Evolutionary conservation across 2,888 invertebrate genomes (phyloP).

Genomic region (Heliconius cydno): DNA sequence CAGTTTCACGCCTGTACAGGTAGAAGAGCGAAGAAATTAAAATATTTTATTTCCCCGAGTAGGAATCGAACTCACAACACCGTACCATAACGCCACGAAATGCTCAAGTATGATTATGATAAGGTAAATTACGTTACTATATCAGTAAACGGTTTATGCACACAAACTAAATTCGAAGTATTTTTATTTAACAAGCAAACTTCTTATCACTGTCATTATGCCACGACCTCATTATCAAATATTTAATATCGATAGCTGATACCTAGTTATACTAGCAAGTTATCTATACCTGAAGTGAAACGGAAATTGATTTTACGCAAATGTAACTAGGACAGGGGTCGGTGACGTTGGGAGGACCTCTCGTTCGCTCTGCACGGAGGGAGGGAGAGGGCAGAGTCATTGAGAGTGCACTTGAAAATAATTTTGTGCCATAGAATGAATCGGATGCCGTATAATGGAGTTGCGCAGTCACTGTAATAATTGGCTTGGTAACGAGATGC

Average conservation of each 20-base stretch:
- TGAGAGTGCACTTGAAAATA: slow-evolving; percentile 38
- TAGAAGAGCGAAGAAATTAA: not conserved
- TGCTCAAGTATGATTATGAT: too few species aligned
- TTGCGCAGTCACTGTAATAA: not conserved
- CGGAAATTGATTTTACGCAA: slow-evolving; percentile 26
- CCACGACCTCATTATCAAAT: not conserved
- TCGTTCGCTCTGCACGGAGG: slow-evolving; percentile 21
- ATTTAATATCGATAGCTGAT: not conserved
- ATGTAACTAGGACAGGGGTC: slow-evolving; percentile 29
- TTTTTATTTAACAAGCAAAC: not conserved
- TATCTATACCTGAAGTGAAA: not conserved
- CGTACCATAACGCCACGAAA: not conserved
- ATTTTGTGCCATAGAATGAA: slow-evolving; percentile 6
- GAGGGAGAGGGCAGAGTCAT: slow-evolving; percentile 30
- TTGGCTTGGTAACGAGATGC: not conserved
- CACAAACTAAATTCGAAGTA: not conserved
- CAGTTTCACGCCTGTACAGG: too few species aligned
- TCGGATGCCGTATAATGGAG: not conserved
- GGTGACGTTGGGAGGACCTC: slow-evolving; percentile 29
- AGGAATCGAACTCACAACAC: not conserved
- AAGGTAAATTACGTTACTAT: not conserved
- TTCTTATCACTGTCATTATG: not conserved
- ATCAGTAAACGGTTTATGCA: not conserved
- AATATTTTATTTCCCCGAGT: not conserved
- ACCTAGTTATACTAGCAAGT: not conserved